Evolutionary conservation across 2,113 vertebrate species (phyloP).

Genomic region (Empidonax alnorum): DNA sequence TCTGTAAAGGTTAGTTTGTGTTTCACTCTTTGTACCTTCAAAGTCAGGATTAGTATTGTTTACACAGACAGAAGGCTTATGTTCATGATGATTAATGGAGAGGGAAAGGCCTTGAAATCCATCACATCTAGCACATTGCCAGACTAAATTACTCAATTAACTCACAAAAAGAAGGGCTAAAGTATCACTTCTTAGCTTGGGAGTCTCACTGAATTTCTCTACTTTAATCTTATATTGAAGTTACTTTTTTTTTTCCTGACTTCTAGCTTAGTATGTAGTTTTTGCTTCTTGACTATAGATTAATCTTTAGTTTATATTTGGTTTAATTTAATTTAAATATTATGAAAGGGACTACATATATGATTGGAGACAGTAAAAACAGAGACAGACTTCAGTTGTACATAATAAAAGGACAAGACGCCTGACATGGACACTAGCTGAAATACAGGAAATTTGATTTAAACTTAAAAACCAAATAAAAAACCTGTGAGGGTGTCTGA

Average conservation of each 20-base stretch:
- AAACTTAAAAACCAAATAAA: neutral
- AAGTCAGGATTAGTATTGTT: conserved; percentile 66
- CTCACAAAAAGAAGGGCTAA: neutral
- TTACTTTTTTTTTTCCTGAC: neutral
- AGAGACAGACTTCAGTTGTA: neutral
- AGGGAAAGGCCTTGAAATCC: conserved; percentile 36
- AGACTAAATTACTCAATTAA: neutral
- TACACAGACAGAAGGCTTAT: conserved; percentile 46
- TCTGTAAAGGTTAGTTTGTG: conserved; percentile 21
- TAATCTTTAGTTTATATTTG: neutral
- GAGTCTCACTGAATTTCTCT: neutral
- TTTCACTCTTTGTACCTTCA: conserved; percentile 58
- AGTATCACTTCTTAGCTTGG: neutral
- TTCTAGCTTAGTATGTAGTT: neutral
- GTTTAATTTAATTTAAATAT: neutral
- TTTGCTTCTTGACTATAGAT: neutral
- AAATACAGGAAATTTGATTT: neutral
- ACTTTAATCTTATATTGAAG: neutral
- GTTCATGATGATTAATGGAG: conserved; percentile 41
- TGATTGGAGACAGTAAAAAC: neutral
- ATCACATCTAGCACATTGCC: conserved; percentile 17
- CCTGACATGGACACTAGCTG: neutral
- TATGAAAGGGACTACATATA: neutral
- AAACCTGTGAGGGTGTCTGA: neutral
- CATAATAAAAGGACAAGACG: neutral